Percentiles rank a stretch among this genome's conserved stretches.
phyloP scores from a whole-genome alignment of 2,888 invertebrate genomes.

The Lacanobia wlatinum region DNA sequence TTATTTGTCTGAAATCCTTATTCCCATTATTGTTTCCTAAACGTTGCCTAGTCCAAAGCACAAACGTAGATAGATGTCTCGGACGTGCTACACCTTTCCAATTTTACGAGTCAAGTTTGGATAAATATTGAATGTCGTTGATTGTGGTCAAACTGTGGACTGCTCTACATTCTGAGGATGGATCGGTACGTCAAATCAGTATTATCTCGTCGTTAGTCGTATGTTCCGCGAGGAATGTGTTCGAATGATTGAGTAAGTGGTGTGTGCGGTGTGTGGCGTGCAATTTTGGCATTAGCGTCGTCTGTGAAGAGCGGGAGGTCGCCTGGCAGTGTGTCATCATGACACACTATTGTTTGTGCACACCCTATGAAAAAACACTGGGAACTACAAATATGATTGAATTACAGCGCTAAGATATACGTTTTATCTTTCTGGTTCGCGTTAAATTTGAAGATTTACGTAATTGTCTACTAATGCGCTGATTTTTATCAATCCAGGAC shows the following conservation, averaged over 20 bases:
- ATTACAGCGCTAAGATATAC: no score
- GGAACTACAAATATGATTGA: no score
- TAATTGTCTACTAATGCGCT: neutral
- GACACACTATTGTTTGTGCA: neutral
- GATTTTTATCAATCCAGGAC: neutral
- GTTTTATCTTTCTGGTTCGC: neutral
- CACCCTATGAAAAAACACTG: neutral
- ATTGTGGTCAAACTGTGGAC: neutral
- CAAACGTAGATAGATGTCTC: neutral
- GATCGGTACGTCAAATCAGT: neutral
- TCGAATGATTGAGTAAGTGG: conserved; percentile 33
- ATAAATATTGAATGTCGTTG: neutral
- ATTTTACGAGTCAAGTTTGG: neutral
- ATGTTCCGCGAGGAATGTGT: conserved; percentile 26
- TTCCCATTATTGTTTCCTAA: no score
- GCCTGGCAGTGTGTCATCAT: conserved; percentile 19
- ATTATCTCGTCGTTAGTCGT: neutral
- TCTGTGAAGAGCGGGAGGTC: conserved; percentile 29
- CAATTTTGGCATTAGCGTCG: conserved; percentile 31
- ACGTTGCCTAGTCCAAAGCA: neutral
- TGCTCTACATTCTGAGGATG: neutral
- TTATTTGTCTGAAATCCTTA: no score
- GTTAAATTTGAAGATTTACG: no score
- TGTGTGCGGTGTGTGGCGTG: conserved; percentile 12
- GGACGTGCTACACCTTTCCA: neutral